Evolutionary conservation across 2,797 vertebrate genomes (phyloP), one percentile per base, ranked within the genome.

Genomic region (Cyprinella venusta): DNA sequence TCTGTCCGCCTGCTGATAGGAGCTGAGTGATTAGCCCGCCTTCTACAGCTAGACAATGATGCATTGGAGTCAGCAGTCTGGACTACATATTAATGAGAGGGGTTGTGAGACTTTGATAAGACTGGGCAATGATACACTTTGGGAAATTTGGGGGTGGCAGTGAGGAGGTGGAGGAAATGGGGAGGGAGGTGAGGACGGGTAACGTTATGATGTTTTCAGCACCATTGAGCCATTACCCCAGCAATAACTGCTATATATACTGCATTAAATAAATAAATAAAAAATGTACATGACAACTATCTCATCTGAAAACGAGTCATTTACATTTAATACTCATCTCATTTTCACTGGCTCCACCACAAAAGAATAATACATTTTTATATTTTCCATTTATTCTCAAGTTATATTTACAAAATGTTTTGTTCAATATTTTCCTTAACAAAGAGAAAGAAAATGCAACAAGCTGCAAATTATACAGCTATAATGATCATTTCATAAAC

Each of bases 61-160:
- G 94, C 94, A 96, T 95, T 94, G 95, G 94, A 93, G 93, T 42
- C 91, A 83, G 86, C 85, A 21, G 91, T 92, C 92, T 90, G 89
- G 94, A 95, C 95, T 95, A 96, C 95, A 96, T 96, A 96, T 96
- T 97, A 96, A 96, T 96, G 96, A 96, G 95, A 93, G 92, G 93
- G 94, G 95, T 96, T 95, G 95, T 94, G 92, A 92, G 92, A 94
- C 95, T 96, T 97, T 96, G 96, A 97, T 97, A 97, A 97, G 95
- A 91, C 93, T 81, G 90, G 90, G 92, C 93, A 91, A 92, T 93
- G 91, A 93, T 92, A 93, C 92, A 86, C 81, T 89, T 92, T 90
- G 90, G 91, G 89, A 91, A 93, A 93, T 93, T 93, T 93, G 91
- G 91, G 69, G 76, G 40, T 30, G 42, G 24, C 69, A 30, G 16